These are phyloP conservation scores for Eira barbara DNA, from an alignment of 2,113 vertebrate genomes.

Conservation along the genomic window DNA sequence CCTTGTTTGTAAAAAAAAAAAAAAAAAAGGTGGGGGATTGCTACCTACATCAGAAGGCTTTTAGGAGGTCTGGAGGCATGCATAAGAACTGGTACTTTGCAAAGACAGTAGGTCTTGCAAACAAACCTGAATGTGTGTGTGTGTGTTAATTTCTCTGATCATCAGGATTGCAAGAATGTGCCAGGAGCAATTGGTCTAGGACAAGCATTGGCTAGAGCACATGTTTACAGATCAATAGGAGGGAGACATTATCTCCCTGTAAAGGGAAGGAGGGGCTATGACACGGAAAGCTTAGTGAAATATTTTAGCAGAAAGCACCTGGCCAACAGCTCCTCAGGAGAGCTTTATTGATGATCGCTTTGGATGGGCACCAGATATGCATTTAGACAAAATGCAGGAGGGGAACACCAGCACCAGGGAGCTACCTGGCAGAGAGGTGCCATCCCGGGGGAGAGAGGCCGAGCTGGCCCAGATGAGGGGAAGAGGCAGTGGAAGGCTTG, in stretches of 20 bases:
- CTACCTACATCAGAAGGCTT: accelerated
- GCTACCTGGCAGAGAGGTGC: neutral
- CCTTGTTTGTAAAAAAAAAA: neutral
- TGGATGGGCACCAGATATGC: neutral
- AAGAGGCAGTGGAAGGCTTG: neutral
- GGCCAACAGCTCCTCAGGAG: neutral
- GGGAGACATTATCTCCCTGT: neutral
- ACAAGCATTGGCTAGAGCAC: neutral
- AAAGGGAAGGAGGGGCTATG: neutral
- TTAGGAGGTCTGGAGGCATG: neutral
- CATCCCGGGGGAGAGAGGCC: neutral
- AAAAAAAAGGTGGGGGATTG: neutral
- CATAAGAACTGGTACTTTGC: neutral
- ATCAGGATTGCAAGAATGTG: neutral
- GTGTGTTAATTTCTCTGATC: neutral
- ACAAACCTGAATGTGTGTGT: accelerated
- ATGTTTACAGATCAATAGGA: neutral
- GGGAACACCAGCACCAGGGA: neutral
- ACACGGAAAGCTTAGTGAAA: neutral
- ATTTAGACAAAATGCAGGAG: conserved; percentile 26
- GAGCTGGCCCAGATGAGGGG: neutral
- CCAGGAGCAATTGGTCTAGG: neutral
- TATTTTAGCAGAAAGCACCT: conserved; percentile 7
- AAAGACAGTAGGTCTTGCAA: neutral
- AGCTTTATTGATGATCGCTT: neutral